Evolutionary conservation across 64 coral and sea anemone genomes (phyloP), one percentile per base, ranked within the genome.

Genomic region (Dendronephthya gigantea): DNA sequence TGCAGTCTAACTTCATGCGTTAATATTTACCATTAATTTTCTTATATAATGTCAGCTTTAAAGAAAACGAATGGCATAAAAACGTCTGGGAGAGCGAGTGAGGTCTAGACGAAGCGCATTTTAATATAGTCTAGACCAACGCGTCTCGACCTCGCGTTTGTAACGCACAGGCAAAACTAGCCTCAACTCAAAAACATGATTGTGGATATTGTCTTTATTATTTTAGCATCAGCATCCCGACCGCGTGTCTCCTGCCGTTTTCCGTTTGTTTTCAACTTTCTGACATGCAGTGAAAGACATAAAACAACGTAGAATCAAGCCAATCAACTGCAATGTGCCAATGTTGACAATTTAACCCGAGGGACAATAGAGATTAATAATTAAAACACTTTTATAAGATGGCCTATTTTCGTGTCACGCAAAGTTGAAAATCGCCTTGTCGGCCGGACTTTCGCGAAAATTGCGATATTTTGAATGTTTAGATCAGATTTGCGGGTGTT

Each of bases 341-440:
- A 29, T 29, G 32, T 79, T 79, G 32, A 34, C 30, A 36, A 34
- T 36, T 39, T 34, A 15, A 29, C 72, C 36, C 27, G 25, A 36
- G 32, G 72, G 30, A 79, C 72, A 79, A 79, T 79, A 79, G 72
- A 29, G 34, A 79, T 79, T 79, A 79, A 79, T 79, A 79, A 79
- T 79, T 79, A 79, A 79, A 79, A 79, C 72, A 79, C 72, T 36
- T 79, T 79, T 79, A 29, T 33, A 79, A 79, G 72, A 39, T 34
- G 72, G 32, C 36, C 16, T 34, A 79, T 79, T 79, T 36, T 10
- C 72, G 29, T 5, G 72, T 79, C 72, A 79, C 72, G 72, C 72
- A 19, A 79, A 34, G 30, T 34, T 33, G 16, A 28, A 9, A 34
- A 79, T 17, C 72, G 36, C 1, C 29, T 34, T 34, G 13, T 9